Evolutionary conservation across 2,888 invertebrate species (phyloP), one percentile per base, ranked within the genome.

Genomic region (Neuroscelio doddi): DNA sequence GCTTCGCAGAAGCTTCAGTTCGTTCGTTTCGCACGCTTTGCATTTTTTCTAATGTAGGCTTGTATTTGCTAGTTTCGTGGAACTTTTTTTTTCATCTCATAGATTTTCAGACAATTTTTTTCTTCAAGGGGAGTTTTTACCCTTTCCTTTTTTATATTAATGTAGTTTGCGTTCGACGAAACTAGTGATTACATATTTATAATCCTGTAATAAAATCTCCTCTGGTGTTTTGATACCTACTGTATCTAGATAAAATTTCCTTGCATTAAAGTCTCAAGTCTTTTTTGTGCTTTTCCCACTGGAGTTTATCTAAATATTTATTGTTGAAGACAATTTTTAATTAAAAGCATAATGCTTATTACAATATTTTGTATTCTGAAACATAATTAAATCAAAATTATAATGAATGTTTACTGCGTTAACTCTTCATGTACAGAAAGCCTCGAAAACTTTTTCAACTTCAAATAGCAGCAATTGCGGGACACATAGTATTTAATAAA

Each of bases 1-100:
- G 49, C 56, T 57, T 64, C 46, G 64, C 51, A 46, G 64, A 64
- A 59, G 51, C 49, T 59, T 46, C 45, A 56, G 10, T 56, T 69
- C 66, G 70, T 77, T 75, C 74, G 74, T 76, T 74, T 75, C 74
- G 73, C 75, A 75, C 71, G 66, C 59, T 71, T 70, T 68, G 66
- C 64, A 62, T 52, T 47, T 38, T 59, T 55, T 64, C 50, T 57
- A 66, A 68, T 38, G 41, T 51, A 55, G 50, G 68, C 44, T 57
- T 52, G 70, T 67, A 70, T 61, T 72, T 69, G 69, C 68, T 70
- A 72, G 50, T 67, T 70, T 69, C 45, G 66, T 56, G 46, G 36
- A 59, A 58, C 21, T 39, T 50, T 16, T 26, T 38, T 26, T 38
- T 47, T 8, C 15, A 46, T 30, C 27, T 27, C 51, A 45, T 41